phyloP scores from a whole-genome alignment of 2,113 vertebrate genomes.

The Megaceryle torquata region DNA sequence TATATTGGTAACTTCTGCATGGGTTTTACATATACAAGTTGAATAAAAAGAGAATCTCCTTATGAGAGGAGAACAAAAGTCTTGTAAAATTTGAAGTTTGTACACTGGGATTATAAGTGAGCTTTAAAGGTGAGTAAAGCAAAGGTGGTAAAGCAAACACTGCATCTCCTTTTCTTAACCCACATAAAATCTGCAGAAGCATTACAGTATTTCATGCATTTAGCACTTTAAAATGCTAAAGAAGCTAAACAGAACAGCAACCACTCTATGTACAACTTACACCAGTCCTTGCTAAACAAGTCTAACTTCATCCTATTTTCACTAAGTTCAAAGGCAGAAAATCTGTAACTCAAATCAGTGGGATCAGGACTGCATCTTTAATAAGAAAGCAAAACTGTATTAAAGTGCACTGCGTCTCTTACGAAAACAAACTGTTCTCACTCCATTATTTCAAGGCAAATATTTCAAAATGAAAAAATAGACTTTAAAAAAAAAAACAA shows the following conservation, averaged over 20 bases:
- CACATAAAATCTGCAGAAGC: neutral
- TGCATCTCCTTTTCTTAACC: neutral
- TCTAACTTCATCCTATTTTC: neutral
- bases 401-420: slow-evolving; percentile 26
- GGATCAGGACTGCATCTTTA: neutral
- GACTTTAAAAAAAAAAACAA: neutral
- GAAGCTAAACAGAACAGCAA: neutral
- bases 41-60: neutral
- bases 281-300: neutral
- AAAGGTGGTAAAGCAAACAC: neutral
- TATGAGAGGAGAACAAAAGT: neutral
- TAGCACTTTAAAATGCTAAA: neutral
- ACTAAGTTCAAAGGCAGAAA: neutral
- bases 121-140: neutral
- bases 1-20: neutral
- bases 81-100: neutral
- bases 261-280: neutral
- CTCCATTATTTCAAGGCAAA: slow-evolving; percentile 5
- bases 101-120: neutral
- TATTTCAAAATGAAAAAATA: slow-evolving; percentile 16
- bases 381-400: neutral
- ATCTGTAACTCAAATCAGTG: neutral
- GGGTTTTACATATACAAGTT: slow-evolving; percentile 5
- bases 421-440: slow-evolving; percentile 12
- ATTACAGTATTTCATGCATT: neutral